Evolutionary conservation across 2,113 vertebrate species (phyloP), one percentile per base, ranked within the genome.

Genomic region (Cebus imitator): DNA sequence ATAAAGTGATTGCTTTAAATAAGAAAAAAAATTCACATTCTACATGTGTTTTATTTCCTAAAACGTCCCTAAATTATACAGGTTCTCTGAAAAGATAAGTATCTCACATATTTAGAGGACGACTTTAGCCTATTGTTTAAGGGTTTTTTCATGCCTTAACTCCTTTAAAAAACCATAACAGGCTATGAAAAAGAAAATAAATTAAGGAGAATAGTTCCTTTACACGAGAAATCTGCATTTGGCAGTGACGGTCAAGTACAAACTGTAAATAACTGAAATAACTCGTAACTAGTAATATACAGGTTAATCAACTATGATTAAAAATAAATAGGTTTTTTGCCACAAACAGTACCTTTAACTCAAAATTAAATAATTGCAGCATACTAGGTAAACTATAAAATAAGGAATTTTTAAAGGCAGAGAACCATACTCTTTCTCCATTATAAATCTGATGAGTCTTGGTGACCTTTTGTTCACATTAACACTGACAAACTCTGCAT

Each of bases 311-410:
- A 94, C 95, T 86, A 82, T 88, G 95, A 97, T 90, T 94, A 97
- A 91, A 97, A 97, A 97, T 88, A 98, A 98, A 98, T 84, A 97
- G 95, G 78, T 98, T 98, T 98, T 97, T 97, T 96, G 97, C 98
- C 96, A 98, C 97, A 96, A 97, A 97, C 95, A 97, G 95, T 94
- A 97, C 93, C 86, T 97, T 98, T 92, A 92, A 97, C 89, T 87
- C 55, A 95, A 98, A 97, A 94, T 94, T 40, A 88, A 98, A 96
- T 98, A 97, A 98, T n/a, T 97, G 87, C 93, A 95, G 75, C 25
- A 23, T 37, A 50, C 32, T 97, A 93, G 84, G 96, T 83, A 82
- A 93, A 94, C 89, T 95, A 94, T 85, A 87, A 97, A 95, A 97
- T 2, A 84, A 98, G 95, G 82, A 96, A 98, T 98, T 98, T 98